Base-by-base conservation (phyloP, 92 coral and sea anemone genomes). In the Phenganax marumi region DNA sequence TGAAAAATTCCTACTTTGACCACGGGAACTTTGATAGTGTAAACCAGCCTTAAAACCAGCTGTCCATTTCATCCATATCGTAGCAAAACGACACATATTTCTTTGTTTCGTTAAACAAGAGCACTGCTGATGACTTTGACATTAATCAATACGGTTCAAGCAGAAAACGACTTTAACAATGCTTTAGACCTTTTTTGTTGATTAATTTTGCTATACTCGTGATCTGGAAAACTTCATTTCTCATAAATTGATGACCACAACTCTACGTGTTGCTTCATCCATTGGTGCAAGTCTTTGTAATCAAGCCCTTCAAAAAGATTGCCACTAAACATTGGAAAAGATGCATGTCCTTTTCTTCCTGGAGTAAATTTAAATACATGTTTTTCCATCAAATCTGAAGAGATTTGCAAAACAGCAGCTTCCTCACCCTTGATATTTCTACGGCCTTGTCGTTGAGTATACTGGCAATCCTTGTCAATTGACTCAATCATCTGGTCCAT, bases 241-340 rank as follows among this genome's bases (percentile, higher is more conserved):
- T 81, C 85, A 26, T 81, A 81, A 49, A 81, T 69, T 23, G 70
- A 81, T 52, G 68, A 77, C 85, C 78, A 81, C 39, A 81, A 56
- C 61, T 52, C 68, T 24, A 81, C 46, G 8, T 61, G 39, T 22
- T 81, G 50, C 23, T 23, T 51, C 85, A 81, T n/a, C 85, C 79
- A 80, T 2, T 64, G n/a, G 62, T 81, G 85, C 7, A 81, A 64
- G 25, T 81, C 66, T 81, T 65, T 52, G 39, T 70, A 81, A 22
- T 81, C 79, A 7, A 69, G 12, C 4, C 54, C 57, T 14, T 46
- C 70, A 10, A 81, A 81, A 5, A 81, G 60, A 54, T 81, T 81
- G 17, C 33, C 85, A 82, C 49, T 53, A 72, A 82, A 82, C 0
- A 22, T 71, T 52, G 77, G 56, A 56, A 82, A 82, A 10, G 70